These are phyloP conservation scores for Ommatoiulus sabulosus DNA, from an alignment of 2,888 invertebrate genomes.

Conservation along the genomic window DNA sequence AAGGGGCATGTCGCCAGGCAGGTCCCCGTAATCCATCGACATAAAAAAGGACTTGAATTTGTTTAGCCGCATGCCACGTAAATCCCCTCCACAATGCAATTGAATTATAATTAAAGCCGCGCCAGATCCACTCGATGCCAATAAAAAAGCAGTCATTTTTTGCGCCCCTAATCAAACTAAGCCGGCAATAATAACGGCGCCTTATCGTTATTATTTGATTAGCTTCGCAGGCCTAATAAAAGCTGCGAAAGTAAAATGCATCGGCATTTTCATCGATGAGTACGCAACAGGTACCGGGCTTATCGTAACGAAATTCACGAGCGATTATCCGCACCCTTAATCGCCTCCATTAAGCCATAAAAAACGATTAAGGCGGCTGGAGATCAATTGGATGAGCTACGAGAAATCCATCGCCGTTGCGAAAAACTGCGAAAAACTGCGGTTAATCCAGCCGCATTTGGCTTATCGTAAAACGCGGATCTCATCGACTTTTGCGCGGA, in stretches of 20 bases:
- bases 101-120: background rate
- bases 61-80: background rate
- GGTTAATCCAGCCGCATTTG: too few relatives aligned
- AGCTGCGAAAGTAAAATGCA: too few relatives aligned
- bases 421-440: too few relatives aligned
- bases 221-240: background rate
- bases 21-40: too few relatives aligned
- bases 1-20: background rate
- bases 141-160: background rate
- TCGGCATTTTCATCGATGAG: background rate
- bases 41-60: background rate
- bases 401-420: too few relatives aligned
- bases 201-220: background rate
- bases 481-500: too few relatives aligned
- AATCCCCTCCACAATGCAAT: background rate
- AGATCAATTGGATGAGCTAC: background rate
- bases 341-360: background rate
- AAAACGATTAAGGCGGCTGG: background rate
- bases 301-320: background rate
- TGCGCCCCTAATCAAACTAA: background rate
- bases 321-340: background rate
- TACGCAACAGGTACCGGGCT: background rate
- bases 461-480: too few relatives aligned
- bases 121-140: background rate
- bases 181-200: background rate